These are phyloP conservation scores for Phortica variegata DNA, from an alignment of 1,140 invertebrate genomes.

Conservation along the genomic window DNA sequence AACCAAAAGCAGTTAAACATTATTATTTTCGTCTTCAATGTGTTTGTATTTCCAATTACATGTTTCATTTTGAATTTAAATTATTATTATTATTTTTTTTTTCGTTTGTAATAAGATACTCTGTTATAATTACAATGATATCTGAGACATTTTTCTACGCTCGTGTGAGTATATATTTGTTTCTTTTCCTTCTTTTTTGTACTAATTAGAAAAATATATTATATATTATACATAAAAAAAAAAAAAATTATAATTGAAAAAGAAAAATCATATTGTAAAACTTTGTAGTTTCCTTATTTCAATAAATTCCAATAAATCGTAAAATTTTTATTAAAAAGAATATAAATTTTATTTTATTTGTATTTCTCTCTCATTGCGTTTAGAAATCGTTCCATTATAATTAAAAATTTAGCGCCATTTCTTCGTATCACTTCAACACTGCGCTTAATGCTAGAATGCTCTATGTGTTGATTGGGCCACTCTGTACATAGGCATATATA, in stretches of 20 bases:
- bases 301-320: slow-evolving; percentile 39
- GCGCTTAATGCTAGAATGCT: too few species aligned
- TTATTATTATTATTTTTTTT: slow-evolving; percentile 11
- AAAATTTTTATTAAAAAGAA: background rate
- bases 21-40: too few species aligned
- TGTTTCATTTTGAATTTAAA: background rate
- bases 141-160: slow-evolving; percentile 42
- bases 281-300: slow-evolving; percentile 51
- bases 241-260: slow-evolving; percentile 27
- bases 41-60: background rate
- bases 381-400: too few species aligned
- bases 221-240: slow-evolving; percentile 2
- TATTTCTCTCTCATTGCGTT: too few species aligned
- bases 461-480: too few species aligned
- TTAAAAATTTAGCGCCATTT: too few species aligned
- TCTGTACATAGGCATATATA: too few species aligned
- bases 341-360: background rate
- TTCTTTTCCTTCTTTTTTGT: slow-evolving; percentile 10
- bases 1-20: too few species aligned
- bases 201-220: slow-evolving; percentile 3
- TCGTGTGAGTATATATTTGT: slow-evolving; percentile 17
- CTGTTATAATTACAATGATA: slow-evolving; percentile 34
- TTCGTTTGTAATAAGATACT: slow-evolving; percentile 10
- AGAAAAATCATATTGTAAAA: slow-evolving; percentile 37
- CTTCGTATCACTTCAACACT: too few species aligned